These are phyloP conservation scores for Ceyx cyanopectus DNA, from an alignment of 2,113 vertebrate species.

Conservation along the genomic window DNA sequence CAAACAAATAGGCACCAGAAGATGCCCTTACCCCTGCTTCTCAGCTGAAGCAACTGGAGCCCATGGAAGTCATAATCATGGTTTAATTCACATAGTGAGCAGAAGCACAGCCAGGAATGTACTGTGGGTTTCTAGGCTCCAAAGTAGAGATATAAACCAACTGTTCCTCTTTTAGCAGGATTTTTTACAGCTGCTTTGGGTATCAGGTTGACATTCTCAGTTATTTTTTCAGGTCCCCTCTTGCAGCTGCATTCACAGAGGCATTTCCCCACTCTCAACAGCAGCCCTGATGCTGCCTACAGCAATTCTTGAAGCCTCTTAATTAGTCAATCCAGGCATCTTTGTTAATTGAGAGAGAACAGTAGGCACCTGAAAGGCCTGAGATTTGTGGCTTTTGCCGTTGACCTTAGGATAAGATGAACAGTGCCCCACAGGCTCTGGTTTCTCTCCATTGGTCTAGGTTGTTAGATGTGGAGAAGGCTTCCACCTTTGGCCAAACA, in stretches of 20 bases:
- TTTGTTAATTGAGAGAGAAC: background rate
- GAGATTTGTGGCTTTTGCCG: background rate
- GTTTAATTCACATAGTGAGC: conserved; percentile 19
- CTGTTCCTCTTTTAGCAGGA: background rate
- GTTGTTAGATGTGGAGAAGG: background rate
- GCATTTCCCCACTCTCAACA: background rate
- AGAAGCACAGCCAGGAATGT: conserved; percentile 10
- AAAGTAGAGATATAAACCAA: background rate
- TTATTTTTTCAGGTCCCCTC: background rate
- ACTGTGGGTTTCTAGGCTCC: background rate
- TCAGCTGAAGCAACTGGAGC: conserved; percentile 26
- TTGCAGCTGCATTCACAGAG: background rate
- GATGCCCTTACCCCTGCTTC: background rate
- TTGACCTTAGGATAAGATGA: background rate
- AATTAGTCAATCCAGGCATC: background rate
- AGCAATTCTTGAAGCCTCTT: background rate
- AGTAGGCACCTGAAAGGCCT: background rate
- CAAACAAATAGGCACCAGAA: conserved; percentile 1
- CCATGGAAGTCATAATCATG: conserved; percentile 1
- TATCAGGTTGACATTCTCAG: background rate
- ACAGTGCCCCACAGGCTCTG: background rate
- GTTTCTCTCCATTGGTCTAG: background rate
- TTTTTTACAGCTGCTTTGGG: conserved; percentile 21
- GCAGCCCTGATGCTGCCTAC: background rate
- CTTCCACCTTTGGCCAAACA: background rate